Evolutionary conservation across 2,888 invertebrate genomes (phyloP).

Genomic region (Pterobdella sp.): DNA sequence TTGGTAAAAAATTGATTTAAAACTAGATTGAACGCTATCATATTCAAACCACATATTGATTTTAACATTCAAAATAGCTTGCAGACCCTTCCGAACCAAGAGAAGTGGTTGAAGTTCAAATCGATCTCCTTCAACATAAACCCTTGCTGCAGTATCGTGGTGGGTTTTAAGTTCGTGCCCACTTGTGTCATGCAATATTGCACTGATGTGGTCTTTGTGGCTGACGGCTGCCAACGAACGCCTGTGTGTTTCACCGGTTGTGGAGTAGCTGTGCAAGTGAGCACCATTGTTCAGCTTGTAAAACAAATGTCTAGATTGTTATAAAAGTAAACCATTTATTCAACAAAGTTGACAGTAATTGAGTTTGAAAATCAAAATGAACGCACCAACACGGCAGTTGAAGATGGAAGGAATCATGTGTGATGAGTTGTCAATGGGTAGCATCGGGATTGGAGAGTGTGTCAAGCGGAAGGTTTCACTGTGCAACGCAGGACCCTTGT

Average conservation of each 20-base stretch:
- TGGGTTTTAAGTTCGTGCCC: conserved; percentile 13
- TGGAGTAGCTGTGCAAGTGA: conserved; percentile 15
- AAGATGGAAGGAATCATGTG: background rate
- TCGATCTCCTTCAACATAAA: conserved; percentile 3
- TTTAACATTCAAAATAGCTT: background rate
- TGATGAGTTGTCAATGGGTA: background rate
- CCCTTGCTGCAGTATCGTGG: background rate
- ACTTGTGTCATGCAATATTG: background rate
- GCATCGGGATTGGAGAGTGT: background rate
- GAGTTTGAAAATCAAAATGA: background rate
- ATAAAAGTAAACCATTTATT: background rate
- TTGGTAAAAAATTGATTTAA: background rate
- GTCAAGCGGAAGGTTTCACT: background rate
- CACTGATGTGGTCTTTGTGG: conserved; percentile 4
- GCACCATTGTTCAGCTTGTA: background rate
- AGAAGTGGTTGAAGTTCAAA: conserved; percentile 16
- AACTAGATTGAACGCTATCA: background rate
- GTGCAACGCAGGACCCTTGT: background rate
- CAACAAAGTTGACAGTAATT: background rate
- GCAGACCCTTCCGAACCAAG: background rate
- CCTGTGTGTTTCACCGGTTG: conserved; percentile 7
- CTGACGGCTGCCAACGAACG: conserved; percentile 2
- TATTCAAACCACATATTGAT: background rate
- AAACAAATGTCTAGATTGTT: background rate
- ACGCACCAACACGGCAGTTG: background rate